Evolutionary conservation across 2,888 invertebrate species (phyloP).

Genomic region (Dasypolia templi): DNA sequence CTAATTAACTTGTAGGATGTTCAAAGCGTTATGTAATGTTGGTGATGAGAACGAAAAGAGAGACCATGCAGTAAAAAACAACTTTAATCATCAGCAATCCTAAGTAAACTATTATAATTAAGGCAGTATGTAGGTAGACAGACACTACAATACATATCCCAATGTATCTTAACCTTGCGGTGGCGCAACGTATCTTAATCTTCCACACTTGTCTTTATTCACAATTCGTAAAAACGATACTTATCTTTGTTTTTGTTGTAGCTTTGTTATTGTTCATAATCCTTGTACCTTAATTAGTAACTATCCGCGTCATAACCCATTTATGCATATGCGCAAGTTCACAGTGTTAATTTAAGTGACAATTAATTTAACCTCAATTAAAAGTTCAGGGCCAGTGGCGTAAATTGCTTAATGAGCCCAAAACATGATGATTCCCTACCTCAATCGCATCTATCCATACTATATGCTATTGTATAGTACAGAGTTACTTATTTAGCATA

Average conservation of each 20-base stretch:
- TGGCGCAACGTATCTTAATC: not conserved
- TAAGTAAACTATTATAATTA: not conserved
- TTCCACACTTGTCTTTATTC: not conserved
- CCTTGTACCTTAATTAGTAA: constrained; percentile 53
- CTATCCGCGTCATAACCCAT: constrained; percentile 58
- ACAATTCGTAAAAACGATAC: not conserved
- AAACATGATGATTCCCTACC: constrained; percentile 55
- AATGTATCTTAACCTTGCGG: not conserved
- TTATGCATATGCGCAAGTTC: constrained; percentile 71
- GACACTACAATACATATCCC: not conserved
- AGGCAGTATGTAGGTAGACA: not conserved
- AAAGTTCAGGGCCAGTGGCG: constrained; percentile 74
- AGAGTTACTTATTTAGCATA: no score
- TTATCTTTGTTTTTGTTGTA: not conserved
- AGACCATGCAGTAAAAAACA: not conserved
- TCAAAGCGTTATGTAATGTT: not conserved
- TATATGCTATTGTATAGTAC: not conserved
- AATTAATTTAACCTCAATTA: constrained; percentile 89
- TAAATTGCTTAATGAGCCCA: constrained; percentile 66
- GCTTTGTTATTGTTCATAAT: constrained; percentile 28
- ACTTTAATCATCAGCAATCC: not conserved
- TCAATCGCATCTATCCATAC: constrained; percentile 12
- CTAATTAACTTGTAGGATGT: not conserved
- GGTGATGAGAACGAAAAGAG: not conserved
- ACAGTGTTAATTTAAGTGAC: constrained; percentile 79